phyloP scores from a whole-genome alignment of 1,140 invertebrate genomes.

The Triops cancriformis region DNA sequence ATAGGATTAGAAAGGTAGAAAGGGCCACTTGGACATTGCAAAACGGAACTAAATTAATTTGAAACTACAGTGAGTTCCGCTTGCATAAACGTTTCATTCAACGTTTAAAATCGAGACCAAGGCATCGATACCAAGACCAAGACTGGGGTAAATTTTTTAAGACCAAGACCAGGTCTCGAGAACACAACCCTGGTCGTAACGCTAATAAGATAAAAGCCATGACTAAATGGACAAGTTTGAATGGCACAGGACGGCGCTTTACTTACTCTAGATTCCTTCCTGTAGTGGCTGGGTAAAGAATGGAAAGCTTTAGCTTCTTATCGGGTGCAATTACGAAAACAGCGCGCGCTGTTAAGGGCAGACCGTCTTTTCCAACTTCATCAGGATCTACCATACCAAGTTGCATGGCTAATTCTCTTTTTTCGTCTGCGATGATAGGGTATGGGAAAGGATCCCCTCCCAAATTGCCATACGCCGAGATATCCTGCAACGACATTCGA shows the following conservation, averaged over 20 bases:
- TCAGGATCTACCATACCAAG: conserved; percentile 81
- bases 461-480: conserved; percentile 61
- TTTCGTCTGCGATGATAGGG: conserved; percentile 78
- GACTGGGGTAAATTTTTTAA: no score
- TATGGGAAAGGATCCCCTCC: conserved; percentile 64
- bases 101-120: no score
- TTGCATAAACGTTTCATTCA: no score
- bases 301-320: conserved; percentile 71
- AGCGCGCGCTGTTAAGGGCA: conserved; percentile 68
- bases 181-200: no score
- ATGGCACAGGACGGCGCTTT: not conserved
- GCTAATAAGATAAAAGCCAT: not conserved
- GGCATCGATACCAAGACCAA: no score
- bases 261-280: conserved; percentile 84
- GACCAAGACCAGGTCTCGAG: no score
- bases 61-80: no score
- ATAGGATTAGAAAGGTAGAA: no score
- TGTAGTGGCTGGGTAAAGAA: conserved; percentile 83
- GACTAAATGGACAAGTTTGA: not conserved
- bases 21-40: no score
- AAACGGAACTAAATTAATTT: no score
- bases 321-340: conserved; percentile 82
- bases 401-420: conserved; percentile 61
- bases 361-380: conserved; percentile 59
- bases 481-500: conserved; percentile 48